A percentile compares a stretch with the other conserved stretches of the same genome.
These are phyloP conservation scores for Aphrophora alni DNA, from an alignment of 2,888 invertebrate species.

Conservation along the genomic window DNA sequence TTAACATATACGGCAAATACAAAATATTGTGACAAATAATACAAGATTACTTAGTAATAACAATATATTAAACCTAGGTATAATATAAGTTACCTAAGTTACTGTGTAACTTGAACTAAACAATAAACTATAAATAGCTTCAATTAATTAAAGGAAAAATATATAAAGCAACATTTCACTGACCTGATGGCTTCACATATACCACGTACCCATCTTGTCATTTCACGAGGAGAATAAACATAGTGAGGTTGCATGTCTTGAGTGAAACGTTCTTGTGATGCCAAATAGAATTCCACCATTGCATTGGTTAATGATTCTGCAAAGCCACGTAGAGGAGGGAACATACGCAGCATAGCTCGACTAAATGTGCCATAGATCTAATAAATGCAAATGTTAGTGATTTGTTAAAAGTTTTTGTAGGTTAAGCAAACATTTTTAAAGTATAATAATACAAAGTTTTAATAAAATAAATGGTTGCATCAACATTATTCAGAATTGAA, in stretches of 20 bases:
- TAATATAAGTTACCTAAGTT: no score
- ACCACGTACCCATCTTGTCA: conserved; percentile 99
- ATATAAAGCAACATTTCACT: conserved; percentile 24
- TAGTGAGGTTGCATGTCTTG: conserved; percentile 99
- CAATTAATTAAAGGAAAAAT: no score
- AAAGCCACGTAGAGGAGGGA: conserved; percentile 89
- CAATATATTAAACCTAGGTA: no score
- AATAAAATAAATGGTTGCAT: no score
- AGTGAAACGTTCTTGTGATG: conserved; percentile 96
- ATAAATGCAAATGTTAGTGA: conserved; percentile 29
- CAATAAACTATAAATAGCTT: no score
- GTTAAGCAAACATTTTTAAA: no score
- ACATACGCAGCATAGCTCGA: conserved; percentile 95
- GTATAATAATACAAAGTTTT: no score
- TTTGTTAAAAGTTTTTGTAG: conserved; percentile 6
- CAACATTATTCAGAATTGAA: no score
- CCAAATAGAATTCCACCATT: conserved; percentile 98
- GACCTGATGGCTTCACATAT: conserved; percentile 95
- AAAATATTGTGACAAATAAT: no score
- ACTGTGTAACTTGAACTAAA: no score
- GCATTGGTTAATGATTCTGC: conserved; percentile 97
- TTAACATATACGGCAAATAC: no score
- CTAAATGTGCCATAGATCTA: conserved; percentile 99
- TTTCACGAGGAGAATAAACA: conserved; percentile 98
- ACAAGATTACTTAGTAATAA: no score